Evolutionary conservation across 2,797 vertebrate genomes (phyloP), one percentile per base, ranked within the genome.

Genomic region (Lacerta viridis): DNA sequence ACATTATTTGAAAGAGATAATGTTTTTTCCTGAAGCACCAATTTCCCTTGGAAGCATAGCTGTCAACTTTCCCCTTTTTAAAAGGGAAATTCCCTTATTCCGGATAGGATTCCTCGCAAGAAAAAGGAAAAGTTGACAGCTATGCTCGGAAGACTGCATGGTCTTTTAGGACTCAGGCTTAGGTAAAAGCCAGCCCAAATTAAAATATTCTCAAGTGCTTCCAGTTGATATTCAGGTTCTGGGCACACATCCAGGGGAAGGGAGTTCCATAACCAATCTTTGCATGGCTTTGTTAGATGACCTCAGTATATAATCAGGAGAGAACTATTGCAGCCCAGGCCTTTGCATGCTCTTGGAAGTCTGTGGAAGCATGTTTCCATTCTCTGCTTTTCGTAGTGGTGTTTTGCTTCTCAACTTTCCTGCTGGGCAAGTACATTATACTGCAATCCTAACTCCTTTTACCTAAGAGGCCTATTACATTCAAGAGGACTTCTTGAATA

Each of bases 161-260:
- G 20, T 29, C 66, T 83, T 55, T 87, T 46, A 80, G 68, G 36
- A 80, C 8, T 20, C 39, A 55, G 46, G 15, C 29, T 29, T 72
- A 25, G 50, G 23, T n/a, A 46, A 80, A 89, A 66, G 71, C 50
- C 77, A 85, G 69, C 7, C 39, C 75, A 79, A 84, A 71, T 79
- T 64, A 78, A 78, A 78, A 78, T 25, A 3, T 10, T 15, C 29
- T 80, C 25, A 72, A 74, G 39, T n/a, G 15, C 23, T 72, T 84
- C 29, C 39, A 87, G 59, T 4, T 55, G 87, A 50, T 77, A 29
- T 23, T 76, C 23, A 46, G 23, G n/a, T 27, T 83, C 61, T 69
- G 43, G 41, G 41, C 66, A 84, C 41, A 13, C 8, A n/a, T 50
- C 61, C 72, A 83, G 74, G 11, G 25, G 64, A 7, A 88, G 46